Evolutionary conservation across 2,797 vertebrate genomes (phyloP).

Genomic region (Tiaroga cobitis): DNA sequence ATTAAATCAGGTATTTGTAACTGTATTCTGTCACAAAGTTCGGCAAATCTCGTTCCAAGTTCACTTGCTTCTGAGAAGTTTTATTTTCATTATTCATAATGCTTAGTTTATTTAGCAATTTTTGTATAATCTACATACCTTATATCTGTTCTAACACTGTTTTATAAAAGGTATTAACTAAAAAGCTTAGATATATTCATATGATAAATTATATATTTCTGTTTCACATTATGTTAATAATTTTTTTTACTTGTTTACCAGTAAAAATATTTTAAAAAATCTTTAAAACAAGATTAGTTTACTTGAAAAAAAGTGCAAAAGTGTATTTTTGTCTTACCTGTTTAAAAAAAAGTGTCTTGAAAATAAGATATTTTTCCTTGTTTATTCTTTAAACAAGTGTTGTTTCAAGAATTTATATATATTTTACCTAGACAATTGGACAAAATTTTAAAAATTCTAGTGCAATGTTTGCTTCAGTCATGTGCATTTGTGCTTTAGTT

Average conservation of each 20-base stretch:
- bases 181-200: too few relatives aligned
- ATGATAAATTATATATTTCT: too few relatives aligned
- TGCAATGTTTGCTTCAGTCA: not conserved
- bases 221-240: not conserved
- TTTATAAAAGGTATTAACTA: conserved; percentile 9
- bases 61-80: conserved; percentile 58
- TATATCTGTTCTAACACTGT: conserved; percentile 55
- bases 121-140: conserved; percentile 64
- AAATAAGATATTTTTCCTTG: not conserved
- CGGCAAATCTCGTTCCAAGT: conserved; percentile 62
- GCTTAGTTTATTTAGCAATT: conserved; percentile 72
- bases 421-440: not conserved
- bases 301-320: not conserved
- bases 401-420: not conserved
- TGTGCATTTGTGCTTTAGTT: not conserved
- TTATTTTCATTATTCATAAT: conserved; percentile 63
- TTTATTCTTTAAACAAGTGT: not conserved
- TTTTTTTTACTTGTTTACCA: not conserved
- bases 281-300: not conserved
- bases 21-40: not conserved
- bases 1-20: not conserved
- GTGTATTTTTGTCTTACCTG: not conserved
- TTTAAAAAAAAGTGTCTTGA: not conserved
- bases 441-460: too few relatives aligned
- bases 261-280: too few relatives aligned